phyloP scores from a whole-genome alignment of 30 jellyfish, hydroid and myxozoan genomes.

The Morbakka virulenta region DNA sequence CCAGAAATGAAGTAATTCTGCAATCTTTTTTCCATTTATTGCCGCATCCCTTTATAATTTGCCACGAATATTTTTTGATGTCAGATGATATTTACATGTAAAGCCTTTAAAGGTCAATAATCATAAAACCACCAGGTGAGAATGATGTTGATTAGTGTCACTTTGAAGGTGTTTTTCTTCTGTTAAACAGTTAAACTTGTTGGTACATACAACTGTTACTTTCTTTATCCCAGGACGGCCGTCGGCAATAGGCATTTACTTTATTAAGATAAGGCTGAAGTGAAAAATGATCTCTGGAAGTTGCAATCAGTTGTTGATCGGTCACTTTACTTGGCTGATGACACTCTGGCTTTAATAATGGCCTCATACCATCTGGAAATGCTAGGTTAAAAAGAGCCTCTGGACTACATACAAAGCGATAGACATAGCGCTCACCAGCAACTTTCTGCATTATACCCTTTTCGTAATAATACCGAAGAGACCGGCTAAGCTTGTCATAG shows the following conservation, averaged over 20 bases:
- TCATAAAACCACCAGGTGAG: no score
- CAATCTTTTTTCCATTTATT: no score
- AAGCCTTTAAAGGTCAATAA: no score
- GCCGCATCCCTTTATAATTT: no score
- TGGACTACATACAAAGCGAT: constrained; percentile 93
- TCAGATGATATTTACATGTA: no score
- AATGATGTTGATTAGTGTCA: no score
- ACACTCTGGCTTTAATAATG: constrained; percentile 93
- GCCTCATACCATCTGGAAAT: constrained; percentile 94
- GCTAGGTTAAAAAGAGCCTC: constrained; percentile 92
- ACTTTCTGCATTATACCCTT: constrained; percentile 99
- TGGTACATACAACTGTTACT: constrained; percentile 51
- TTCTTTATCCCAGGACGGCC: constrained; percentile 66
- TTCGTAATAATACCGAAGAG: constrained; percentile 91
- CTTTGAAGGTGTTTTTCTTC: no score
- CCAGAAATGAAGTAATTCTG: no score
- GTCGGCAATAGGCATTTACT: constrained; percentile 48
- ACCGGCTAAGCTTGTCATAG: constrained; percentile 94
- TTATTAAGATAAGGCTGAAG: constrained; percentile 60
- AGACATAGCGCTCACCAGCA: constrained; percentile 96
- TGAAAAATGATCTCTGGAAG: constrained; percentile 65
- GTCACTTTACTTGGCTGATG: constrained; percentile 92
- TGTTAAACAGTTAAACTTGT: background rate
- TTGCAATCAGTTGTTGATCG: constrained; percentile 70
- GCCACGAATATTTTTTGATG: no score